Evolutionary conservation across 1,140 invertebrate species (phyloP).

Genomic region (Neotoxoptera formosana): DNA sequence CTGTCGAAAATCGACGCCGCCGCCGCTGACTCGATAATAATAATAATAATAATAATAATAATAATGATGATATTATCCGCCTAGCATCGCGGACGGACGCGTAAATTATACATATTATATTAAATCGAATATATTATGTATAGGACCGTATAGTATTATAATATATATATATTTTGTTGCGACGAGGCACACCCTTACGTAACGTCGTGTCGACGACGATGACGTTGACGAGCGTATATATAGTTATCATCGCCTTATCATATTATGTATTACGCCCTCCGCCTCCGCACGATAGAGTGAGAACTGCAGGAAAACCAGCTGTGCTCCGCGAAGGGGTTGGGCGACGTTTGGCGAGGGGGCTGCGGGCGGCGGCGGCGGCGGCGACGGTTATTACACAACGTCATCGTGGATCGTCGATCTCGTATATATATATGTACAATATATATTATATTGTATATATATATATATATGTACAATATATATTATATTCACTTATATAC

Average conservation of each 20-base stretch:
- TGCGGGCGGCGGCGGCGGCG: not conserved
- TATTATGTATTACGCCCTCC: not conserved
- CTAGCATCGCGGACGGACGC: not conserved
- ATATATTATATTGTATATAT: too few relatives aligned
- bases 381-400: not conserved
- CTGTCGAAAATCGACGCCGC: not conserved
- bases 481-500: too few relatives aligned
- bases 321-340: not conserved
- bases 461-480: too few relatives aligned
- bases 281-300: not conserved
- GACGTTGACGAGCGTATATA: not conserved
- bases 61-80: not conserved
- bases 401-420: not conserved
- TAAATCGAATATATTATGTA: not conserved
- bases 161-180: not conserved
- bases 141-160: not conserved
- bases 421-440: too few relatives aligned
- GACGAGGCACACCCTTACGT: not conserved
- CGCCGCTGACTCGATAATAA: not conserved
- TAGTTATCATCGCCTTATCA: not conserved
- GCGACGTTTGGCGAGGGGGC: not conserved
- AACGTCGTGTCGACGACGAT: not conserved
- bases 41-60: not conserved
- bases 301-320: not conserved
- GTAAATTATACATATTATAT: not conserved